These are phyloP conservation scores for Columba guinea DNA, from an alignment of 2,797 vertebrate genomes.

Conservation along the genomic window DNA sequence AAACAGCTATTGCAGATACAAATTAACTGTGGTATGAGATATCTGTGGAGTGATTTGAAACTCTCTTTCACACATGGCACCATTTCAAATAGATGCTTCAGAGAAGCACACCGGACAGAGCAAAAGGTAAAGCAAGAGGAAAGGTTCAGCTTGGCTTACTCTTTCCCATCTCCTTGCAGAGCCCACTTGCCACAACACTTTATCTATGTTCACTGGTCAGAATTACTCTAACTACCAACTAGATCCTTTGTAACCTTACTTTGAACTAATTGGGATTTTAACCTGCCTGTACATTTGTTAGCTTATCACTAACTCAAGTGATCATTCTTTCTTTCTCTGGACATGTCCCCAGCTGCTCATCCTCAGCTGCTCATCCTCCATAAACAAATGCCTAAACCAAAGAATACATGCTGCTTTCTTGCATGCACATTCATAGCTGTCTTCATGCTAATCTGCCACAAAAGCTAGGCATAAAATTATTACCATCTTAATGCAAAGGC, in stretches of 20 bases:
- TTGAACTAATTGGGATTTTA: background rate
- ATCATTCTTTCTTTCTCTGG: background rate
- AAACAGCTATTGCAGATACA: background rate
- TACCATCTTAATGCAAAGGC: background rate
- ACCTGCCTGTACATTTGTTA: background rate
- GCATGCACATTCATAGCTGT: background rate
- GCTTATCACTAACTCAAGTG: background rate
- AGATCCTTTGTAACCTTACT: background rate
- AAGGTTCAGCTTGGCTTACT: background rate
- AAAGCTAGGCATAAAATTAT: background rate
- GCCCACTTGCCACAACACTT: background rate
- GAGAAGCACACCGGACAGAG: background rate
- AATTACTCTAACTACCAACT: background rate
- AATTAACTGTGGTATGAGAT: background rate
- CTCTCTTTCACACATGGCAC: background rate
- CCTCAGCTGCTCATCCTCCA: background rate
- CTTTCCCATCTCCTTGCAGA: background rate
- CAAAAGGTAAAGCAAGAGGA: background rate
- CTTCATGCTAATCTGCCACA: background rate
- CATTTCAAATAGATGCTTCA: background rate
- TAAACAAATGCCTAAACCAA: background rate
- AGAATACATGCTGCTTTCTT: background rate
- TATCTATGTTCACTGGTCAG: background rate
- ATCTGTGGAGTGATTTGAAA: background rate
- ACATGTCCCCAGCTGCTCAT: background rate